phyloP scores from a whole-genome alignment of 1,140 invertebrate species.

The Phthorimaea operculella region DNA sequence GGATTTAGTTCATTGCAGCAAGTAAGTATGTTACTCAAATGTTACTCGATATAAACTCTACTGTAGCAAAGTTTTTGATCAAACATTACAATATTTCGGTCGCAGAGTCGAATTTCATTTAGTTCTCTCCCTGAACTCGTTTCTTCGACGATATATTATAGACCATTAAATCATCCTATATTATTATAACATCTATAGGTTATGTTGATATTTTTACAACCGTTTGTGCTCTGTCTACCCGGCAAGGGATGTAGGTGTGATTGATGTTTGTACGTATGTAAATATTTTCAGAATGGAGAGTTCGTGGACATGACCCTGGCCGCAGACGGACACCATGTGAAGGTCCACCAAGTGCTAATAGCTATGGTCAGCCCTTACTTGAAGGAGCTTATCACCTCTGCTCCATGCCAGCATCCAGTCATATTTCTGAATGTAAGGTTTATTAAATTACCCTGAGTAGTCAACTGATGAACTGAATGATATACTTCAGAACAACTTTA shows the following conservation, averaged over 20 bases:
- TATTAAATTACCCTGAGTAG: too few relatives aligned
- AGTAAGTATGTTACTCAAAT: slow-evolving; percentile 21
- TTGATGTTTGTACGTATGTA: slow-evolving; percentile 8
- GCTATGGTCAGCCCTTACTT: slow-evolving; percentile 83
- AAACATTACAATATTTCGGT: too few relatives aligned
- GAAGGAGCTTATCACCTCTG: slow-evolving; percentile 78
- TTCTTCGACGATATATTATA: too few relatives aligned
- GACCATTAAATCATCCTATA: too few relatives aligned
- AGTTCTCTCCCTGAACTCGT: neutral
- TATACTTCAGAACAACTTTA: too few relatives aligned
- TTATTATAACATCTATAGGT: too few relatives aligned
- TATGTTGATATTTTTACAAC: neutral
- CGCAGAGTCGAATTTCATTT: neutral
- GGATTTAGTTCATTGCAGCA: slow-evolving; percentile 50
- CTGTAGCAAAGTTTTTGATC: too few relatives aligned
- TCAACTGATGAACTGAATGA: too few relatives aligned
- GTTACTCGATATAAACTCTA: too few relatives aligned
- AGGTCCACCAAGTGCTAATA: slow-evolving; percentile 80
- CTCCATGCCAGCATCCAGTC: slow-evolving; percentile 83
- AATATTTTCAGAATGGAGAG: slow-evolving; percentile 72
- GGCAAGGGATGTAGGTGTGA: neutral
- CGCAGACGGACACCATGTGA: slow-evolving; percentile 79
- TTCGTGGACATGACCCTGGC: slow-evolving; percentile 83
- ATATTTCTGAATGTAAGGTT: slow-evolving; percentile 70
- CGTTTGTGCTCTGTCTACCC: too few relatives aligned